Percentiles rank a stretch among this genome's conserved stretches.
These are phyloP conservation scores for Craseonycteris thonglongyai DNA, from an alignment of 2,113 vertebrate genomes.

Conservation along the genomic window DNA sequence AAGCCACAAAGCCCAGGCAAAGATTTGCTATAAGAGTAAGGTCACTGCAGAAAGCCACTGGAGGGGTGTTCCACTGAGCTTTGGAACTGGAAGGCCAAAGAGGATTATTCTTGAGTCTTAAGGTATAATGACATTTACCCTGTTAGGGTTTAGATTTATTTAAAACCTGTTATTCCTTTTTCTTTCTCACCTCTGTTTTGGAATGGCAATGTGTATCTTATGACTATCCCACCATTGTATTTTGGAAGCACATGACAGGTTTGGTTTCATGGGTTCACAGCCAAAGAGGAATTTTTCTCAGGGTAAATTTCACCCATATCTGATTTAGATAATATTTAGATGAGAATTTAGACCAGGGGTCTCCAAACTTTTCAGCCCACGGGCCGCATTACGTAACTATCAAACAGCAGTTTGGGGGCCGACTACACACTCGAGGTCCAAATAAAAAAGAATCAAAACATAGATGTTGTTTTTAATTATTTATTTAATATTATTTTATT, in stretches of 20 bases:
- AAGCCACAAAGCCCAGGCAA: not conserved
- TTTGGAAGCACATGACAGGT: not conserved
- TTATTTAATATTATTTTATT: no score
- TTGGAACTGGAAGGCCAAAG: not conserved
- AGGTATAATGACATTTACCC: not conserved
- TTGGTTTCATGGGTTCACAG: not conserved
- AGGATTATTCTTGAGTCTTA: not conserved
- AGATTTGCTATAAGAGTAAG: not conserved
- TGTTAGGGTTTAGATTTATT: not conserved
- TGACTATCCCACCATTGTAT: not conserved
- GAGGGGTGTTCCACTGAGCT: not conserved
- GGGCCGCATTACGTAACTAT: no score
- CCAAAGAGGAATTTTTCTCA: not conserved
- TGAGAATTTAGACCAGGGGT: not conserved
- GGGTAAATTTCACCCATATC: not conserved
- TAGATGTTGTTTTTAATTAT: no score
- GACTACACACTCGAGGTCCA: no score
- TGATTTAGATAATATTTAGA: not conserved
- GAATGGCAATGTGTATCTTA: not conserved
- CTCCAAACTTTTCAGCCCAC: no score
- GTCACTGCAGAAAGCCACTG: not conserved
- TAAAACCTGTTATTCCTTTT: not conserved
- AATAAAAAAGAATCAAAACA: no score
- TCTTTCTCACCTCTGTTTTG: not conserved
- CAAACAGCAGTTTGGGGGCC: no score